Conservation (phyloP, 2,113 vertebrate genomes). For the Corvus cornix region DNA sequence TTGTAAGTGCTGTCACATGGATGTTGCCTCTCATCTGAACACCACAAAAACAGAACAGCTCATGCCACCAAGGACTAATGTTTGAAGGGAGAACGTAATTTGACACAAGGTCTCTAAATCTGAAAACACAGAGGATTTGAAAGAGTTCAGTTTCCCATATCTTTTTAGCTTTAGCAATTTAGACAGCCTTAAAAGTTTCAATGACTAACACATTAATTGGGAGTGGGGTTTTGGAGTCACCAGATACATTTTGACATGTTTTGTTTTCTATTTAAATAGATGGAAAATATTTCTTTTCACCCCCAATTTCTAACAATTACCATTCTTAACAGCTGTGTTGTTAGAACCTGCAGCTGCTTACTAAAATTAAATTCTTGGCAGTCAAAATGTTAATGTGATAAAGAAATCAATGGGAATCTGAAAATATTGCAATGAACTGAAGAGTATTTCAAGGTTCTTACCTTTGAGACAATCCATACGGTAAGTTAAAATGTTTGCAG, state of each 20-base stretch:
- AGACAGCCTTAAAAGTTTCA: neutral
- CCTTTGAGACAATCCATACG: neutral
- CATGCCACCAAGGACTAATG: neutral
- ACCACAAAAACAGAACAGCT: neutral
- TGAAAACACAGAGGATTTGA: neutral
- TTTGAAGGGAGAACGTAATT: neutral
- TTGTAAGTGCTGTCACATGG: neutral
- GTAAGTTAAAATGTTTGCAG: neutral
- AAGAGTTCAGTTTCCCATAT: neutral
- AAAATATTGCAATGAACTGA: neutral
- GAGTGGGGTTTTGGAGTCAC: neutral
- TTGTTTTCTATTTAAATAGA: neutral
- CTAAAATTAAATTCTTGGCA: neutral
- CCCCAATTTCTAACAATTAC: neutral
- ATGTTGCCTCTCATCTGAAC: neutral
- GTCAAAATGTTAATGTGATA: neutral
- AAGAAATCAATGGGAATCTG: neutral
- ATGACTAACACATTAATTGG: neutral
- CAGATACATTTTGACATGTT: neutral
- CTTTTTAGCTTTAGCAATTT: neutral
- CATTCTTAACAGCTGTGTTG: conserved; percentile 1
- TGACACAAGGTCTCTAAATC: neutral
- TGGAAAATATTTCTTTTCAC: neutral
- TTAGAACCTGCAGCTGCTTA: neutral
- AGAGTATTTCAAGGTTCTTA: neutral